Conservation (phyloP, 2,888 invertebrate genomes). For the Lycophotia porphyrea region DNA sequence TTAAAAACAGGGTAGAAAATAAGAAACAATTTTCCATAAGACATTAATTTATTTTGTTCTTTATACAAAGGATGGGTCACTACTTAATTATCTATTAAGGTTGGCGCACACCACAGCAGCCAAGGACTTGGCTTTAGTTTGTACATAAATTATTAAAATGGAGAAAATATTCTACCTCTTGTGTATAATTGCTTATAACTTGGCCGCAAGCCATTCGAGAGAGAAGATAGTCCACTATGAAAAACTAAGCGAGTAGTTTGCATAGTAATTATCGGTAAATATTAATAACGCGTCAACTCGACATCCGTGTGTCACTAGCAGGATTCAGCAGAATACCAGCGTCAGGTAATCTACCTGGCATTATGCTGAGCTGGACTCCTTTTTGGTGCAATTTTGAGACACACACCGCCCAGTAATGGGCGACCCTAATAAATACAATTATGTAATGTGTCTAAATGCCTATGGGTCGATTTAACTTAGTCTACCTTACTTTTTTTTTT, state of each 20-base stretch:
- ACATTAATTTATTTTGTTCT: constrained; percentile 70
- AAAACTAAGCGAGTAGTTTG: constrained; percentile 19
- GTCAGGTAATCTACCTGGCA: too few species aligned
- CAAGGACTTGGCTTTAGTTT: constrained; percentile 18
- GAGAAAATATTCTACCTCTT: constrained; percentile 33
- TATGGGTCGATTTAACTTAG: too few species aligned
- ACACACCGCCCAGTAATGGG: too few species aligned
- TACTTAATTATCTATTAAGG: constrained; percentile 64
- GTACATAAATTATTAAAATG: constrained; percentile 49
- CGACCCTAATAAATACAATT: too few species aligned
- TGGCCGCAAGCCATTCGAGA: constrained; percentile 45
- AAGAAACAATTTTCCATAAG: constrained; percentile 46
- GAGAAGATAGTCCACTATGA: constrained; percentile 6
- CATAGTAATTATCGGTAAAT: constrained; percentile 40
- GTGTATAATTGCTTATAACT: constrained; percentile 53
- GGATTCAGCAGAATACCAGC: too few species aligned
- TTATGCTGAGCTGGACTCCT: too few species aligned
- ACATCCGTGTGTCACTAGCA: too few species aligned
- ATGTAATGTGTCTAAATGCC: too few species aligned
- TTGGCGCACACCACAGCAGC: constrained; percentile 41
- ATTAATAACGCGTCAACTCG: neutral
- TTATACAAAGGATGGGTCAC: constrained; percentile 74
- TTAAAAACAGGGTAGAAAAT: neutral
- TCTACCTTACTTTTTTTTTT: too few species aligned
- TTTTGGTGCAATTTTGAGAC: too few species aligned